These are phyloP conservation scores for Cuculus canorus DNA, from an alignment of 2,797 vertebrate genomes.

Conservation along the genomic window DNA sequence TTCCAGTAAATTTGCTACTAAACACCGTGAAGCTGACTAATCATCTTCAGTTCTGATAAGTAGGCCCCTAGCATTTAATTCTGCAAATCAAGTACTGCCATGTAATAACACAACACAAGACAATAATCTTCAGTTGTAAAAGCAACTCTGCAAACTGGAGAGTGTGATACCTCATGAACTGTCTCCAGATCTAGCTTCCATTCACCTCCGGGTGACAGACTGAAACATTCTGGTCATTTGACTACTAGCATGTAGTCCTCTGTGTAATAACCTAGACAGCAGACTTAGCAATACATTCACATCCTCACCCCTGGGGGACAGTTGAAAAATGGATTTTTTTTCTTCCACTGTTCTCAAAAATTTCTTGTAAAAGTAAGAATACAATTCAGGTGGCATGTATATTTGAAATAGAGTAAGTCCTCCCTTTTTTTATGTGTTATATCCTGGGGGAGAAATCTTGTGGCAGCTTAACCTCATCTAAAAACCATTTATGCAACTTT, in stretches of 20 bases:
- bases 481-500: not conserved
- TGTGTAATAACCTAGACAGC: not conserved
- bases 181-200: not conserved
- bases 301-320: not conserved
- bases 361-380: not conserved
- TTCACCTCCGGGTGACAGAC: not conserved
- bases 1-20: not conserved
- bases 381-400: not conserved
- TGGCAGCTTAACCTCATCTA: not conserved
- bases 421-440: not conserved
- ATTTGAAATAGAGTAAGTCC: not conserved
- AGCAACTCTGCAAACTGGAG: not conserved
- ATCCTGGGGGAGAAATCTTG: not conserved
- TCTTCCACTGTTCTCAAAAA: not conserved
- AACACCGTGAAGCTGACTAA: not conserved
- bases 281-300: not conserved
- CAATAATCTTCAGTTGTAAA: not conserved
- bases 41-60: not conserved
- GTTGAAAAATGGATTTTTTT: not conserved
- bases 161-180: not conserved
- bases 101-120: not conserved
- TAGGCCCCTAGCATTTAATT: not conserved
- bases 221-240: not conserved
- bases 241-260: not conserved
- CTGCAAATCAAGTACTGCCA: not conserved